A percentile compares a stretch with the other conserved stretches of the same genome.
phyloP scores from a whole-genome alignment of 2,113 vertebrate genomes.

The Tympanuchus pallidicinctus region DNA sequence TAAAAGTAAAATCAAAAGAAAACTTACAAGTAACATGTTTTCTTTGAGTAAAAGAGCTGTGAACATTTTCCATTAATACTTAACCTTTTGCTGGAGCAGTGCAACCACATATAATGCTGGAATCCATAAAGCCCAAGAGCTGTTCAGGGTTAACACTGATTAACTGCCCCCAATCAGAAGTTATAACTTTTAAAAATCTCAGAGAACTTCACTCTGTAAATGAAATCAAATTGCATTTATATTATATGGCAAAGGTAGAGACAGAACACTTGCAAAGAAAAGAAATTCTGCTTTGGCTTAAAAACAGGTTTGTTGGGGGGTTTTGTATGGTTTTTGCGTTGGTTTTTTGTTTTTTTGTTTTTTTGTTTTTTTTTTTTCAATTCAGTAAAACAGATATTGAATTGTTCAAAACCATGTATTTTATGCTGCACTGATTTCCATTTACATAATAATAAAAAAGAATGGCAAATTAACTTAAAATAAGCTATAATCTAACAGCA shows the following conservation, averaged over 20 bases:
- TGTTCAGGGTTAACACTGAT: constrained; percentile 80
- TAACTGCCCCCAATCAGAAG: constrained; percentile 73
- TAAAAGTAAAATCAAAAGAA: constrained; percentile 92
- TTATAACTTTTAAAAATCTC: constrained; percentile 58
- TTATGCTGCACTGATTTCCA: background rate
- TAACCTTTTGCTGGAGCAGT: constrained; percentile 86
- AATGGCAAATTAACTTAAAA: constrained; percentile 54
- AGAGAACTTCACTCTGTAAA: constrained; percentile 36
- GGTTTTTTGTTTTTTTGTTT: no score
- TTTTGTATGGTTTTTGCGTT: background rate
- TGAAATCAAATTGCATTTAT: constrained; percentile 44
- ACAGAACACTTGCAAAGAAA: background rate
- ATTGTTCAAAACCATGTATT: background rate
- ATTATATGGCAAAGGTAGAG: constrained; percentile 3
- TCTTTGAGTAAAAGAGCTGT: constrained; percentile 84
- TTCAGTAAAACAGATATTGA: background rate
- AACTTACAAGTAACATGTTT: constrained; percentile 88
- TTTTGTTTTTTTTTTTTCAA: background rate
- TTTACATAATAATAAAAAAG: constrained; percentile 45
- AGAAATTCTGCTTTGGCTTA: background rate
- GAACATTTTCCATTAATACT: constrained; percentile 91
- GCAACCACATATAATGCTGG: constrained; percentile 79
- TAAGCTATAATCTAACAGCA: constrained; percentile 36
- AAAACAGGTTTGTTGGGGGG: background rate
- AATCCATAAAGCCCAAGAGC: constrained; percentile 79